Percentiles rank a stretch among this genome's conserved stretches.
Conservation (phyloP, 2,888 invertebrate genomes). For the Leucania comma region DNA sequence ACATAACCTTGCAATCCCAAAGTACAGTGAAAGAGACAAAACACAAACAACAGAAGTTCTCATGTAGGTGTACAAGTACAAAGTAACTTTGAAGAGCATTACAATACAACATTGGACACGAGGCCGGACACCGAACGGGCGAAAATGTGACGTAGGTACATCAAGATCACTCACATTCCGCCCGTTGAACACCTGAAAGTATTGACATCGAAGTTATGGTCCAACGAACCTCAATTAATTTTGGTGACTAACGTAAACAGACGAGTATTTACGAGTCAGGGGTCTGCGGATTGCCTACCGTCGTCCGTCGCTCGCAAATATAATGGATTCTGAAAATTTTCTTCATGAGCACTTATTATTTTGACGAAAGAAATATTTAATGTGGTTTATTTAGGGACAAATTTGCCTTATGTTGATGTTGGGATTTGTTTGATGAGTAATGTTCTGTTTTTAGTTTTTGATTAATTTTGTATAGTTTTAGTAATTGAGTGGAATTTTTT, state of each 20-base stretch:
- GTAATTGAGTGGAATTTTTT: slow-evolving; percentile 48
- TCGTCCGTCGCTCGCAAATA: slow-evolving; percentile 2
- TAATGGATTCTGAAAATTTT: slow-evolving; percentile 23
- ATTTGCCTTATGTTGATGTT: background rate
- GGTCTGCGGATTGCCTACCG: slow-evolving; percentile 8
- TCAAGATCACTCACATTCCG: background rate
- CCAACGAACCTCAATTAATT: slow-evolving; percentile 8
- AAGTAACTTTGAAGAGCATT: slow-evolving; percentile 29
- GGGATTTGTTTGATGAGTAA: background rate
- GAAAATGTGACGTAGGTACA: slow-evolving; percentile 6
- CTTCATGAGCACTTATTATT: slow-evolving; percentile 18
- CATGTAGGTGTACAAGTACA: slow-evolving; percentile 8
- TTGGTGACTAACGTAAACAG: slow-evolving; percentile 14
- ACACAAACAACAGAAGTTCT: slow-evolving; percentile 39
- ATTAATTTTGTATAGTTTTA: background rate
- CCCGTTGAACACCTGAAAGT: slow-evolving; percentile 16
- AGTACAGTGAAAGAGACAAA: slow-evolving; percentile 17
- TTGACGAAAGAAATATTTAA: slow-evolving; percentile 5
- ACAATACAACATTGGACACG: slow-evolving; percentile 7
- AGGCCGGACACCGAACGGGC: slow-evolving; percentile 2
- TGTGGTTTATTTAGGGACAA: background rate
- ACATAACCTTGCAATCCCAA: background rate
- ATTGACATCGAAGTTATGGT: slow-evolving; percentile 2
- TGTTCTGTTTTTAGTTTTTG: background rate
- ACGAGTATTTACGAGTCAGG: slow-evolving; percentile 12